Percentiles rank a stretch among this genome's conserved stretches.
Conservation (phyloP, 2,888 invertebrate genomes). For the Ecliptopera silaceata region DNA sequence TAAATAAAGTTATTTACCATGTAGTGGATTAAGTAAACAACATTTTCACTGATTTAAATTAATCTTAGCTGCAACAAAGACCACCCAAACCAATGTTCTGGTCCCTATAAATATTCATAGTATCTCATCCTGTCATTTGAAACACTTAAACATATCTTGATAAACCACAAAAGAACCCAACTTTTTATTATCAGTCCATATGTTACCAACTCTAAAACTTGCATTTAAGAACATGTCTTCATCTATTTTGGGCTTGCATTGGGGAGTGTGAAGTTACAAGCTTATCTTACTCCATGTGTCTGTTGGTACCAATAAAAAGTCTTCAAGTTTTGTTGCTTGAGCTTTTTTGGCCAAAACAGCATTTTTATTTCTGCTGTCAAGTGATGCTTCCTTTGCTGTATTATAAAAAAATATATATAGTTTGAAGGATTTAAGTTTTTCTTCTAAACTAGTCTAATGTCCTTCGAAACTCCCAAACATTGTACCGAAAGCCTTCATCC, state of each 20-base stretch:
- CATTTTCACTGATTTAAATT: slow-evolving; percentile 7
- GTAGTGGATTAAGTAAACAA: too few relatives aligned
- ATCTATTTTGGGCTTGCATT: slow-evolving; percentile 30
- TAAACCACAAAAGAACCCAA: slow-evolving; percentile 44
- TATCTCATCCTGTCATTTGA: slow-evolving; percentile 37
- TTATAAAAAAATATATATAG: too few relatives aligned
- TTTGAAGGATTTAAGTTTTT: background rate
- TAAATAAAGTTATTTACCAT: too few relatives aligned
- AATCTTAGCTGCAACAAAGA: slow-evolving; percentile 15
- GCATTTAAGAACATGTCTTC: slow-evolving; percentile 32
- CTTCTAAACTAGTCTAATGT: background rate
- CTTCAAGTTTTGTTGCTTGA: slow-evolving; percentile 6
- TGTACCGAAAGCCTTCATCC: slow-evolving; percentile 2
- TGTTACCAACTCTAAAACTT: slow-evolving; percentile 40
- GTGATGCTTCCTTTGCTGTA: too few relatives aligned
- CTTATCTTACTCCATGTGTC: slow-evolving; percentile 26
- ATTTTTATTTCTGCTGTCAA: background rate
- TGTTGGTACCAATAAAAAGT: slow-evolving; percentile 18
- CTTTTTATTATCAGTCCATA: slow-evolving; percentile 46
- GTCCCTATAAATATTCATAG: slow-evolving; percentile 28
- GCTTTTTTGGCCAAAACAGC: background rate
- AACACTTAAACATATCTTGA: slow-evolving; percentile 40
- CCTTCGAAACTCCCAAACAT: slow-evolving; percentile 3
- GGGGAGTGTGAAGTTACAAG: slow-evolving; percentile 37
- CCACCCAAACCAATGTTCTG: slow-evolving; percentile 28